These are phyloP conservation scores for Pyralis farinalis DNA, from an alignment of 2,888 invertebrate species.

Conservation along the genomic window DNA sequence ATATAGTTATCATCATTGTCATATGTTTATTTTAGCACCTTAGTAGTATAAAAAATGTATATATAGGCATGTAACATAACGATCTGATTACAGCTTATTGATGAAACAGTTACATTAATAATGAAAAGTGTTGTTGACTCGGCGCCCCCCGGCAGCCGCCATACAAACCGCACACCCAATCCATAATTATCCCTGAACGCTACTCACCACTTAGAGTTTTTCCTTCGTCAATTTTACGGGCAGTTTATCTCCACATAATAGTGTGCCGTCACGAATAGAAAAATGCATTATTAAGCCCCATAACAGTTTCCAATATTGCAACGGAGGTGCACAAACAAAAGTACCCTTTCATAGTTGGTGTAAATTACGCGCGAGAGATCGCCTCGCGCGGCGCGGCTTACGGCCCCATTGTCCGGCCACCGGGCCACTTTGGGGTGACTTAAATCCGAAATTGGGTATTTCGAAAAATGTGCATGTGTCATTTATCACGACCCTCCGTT, in stretches of 20 bases:
- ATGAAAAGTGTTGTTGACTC: no score
- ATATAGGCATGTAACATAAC: no score
- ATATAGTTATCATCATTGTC: no score
- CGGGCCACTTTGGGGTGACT: conserved; percentile 81
- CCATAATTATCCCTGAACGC: conserved; percentile 42
- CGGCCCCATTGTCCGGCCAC: conserved; percentile 63
- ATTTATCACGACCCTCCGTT: conserved; percentile 77
- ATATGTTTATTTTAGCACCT: no score
- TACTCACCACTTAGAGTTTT: conserved; percentile 50
- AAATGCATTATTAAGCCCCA: conserved; percentile 71
- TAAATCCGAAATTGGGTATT: conserved; percentile 83
- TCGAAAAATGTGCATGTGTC: conserved; percentile 82
- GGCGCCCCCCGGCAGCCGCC: no score
- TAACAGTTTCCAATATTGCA: conserved; percentile 56
- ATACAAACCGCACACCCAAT: conserved; percentile 1
- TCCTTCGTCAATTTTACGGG: conserved; percentile 56
- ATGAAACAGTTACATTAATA: no score
- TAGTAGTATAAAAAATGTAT: no score
- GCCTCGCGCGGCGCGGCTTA: conserved; percentile 32
- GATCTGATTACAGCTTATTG: no score
- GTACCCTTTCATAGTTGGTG: conserved; percentile 54
- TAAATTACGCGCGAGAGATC: conserved; percentile 58
- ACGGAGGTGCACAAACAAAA: conserved; percentile 46
- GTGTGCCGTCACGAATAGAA: conserved; percentile 53
- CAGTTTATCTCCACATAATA: conserved; percentile 60